Evolutionary conservation across 2,888 invertebrate genomes (phyloP), one percentile per base, ranked within the genome.

Genomic region (Byasa hedistus): DNA sequence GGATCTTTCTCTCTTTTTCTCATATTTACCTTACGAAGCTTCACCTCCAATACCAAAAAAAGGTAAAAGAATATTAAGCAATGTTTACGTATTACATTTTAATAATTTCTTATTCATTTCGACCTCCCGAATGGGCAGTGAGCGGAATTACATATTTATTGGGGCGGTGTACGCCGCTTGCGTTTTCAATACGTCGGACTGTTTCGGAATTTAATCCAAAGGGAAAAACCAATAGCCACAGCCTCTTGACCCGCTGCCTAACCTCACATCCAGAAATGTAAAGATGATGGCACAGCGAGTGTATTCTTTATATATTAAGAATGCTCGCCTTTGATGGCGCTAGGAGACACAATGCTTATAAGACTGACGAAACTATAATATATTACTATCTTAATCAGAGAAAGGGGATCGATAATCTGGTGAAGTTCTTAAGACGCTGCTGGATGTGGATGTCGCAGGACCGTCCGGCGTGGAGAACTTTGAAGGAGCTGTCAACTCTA

Each of bases 181-280:
- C 67, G 32, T 5, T 61, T 66, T 57, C 66, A 68, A 68, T 68
- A 65, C 69, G 64, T 70, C 65, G 70, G 68, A 75, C 70, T 73
- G 75, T 73, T 69, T 72, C 57, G 72, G 76, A 79, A 76, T 79
- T 79, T 79, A 77, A 81, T 79, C 78, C 73, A n/a, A 70, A 48
- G 72, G 74, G 76, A 79, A 79, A 80, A 78, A 75, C 78, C 78
- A 74, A 81, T 77, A 54, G 66, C 57, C 73, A 73, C 61, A 66
- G 51, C 69, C 69, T 75, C 77, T 80, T 79, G 76, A 78, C 77
- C 79, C 71, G 68, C 63, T 70, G 69, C 69, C 70, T 70, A 70
- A 72, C 73, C 69, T 69, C 59, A 48, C 60, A 68, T 61, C 71
- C 65, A 69, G 69, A 63, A 58, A n/a, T 39, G 62, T 69, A 64